Evolutionary conservation across 2,797 vertebrate genomes (phyloP).

Genomic region (Ibycter americanus): DNA sequence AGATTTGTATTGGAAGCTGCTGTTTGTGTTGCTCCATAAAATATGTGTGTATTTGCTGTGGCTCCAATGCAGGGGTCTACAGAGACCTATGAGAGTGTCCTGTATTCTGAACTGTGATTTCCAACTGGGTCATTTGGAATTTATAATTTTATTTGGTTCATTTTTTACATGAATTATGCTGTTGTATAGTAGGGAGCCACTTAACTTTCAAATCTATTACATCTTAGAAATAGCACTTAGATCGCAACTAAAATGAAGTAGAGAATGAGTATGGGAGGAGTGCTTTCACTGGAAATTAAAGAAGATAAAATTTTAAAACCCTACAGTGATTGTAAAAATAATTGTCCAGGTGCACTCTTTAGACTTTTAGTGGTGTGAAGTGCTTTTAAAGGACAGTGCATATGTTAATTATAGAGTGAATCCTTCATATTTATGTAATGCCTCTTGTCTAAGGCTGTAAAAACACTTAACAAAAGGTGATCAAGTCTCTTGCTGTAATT

Average conservation of each 20-base stretch:
- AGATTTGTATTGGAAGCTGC: background rate
- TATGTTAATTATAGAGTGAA: background rate
- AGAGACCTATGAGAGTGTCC: background rate
- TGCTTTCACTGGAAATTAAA: background rate
- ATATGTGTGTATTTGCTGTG: accelerated
- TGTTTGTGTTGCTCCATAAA: background rate
- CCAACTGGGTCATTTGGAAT: background rate
- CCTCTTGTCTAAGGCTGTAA: background rate
- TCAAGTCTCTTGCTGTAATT: background rate
- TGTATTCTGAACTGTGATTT: background rate
- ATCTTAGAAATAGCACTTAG: background rate
- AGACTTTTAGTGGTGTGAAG: background rate
- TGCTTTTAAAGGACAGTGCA: background rate
- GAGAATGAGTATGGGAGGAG: background rate
- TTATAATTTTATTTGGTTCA: background rate
- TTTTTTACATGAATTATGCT: background rate
- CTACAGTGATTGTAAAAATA: background rate
- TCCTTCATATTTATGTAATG: background rate
- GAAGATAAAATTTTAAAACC: background rate
- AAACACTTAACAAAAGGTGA: background rate
- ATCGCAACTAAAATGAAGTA: background rate
- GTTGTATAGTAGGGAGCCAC: background rate
- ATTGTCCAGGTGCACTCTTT: background rate
- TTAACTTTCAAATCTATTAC: background rate
- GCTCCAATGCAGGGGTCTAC: background rate